Conservation (phyloP, 2,113 vertebrate species). For the Ophthalmolycus amberensis region DNA sequence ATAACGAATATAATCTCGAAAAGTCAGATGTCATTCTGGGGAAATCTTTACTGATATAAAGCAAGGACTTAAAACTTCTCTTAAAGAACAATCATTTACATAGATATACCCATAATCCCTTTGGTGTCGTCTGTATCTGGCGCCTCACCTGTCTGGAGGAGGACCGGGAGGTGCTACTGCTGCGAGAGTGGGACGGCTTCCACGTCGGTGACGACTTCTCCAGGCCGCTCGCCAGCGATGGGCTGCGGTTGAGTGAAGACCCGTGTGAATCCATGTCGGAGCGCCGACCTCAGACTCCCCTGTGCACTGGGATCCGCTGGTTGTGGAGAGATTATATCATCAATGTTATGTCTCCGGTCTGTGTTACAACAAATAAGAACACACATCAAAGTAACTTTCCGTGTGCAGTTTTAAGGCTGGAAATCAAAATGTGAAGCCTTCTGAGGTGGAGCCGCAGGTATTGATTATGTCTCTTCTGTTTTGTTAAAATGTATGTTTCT, state of each 20-base stretch:
- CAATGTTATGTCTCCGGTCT: neutral
- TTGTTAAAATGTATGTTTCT: neutral
- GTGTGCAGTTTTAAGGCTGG: neutral
- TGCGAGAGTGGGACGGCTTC: constrained; percentile 82
- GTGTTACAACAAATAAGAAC: neutral
- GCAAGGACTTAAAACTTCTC: neutral
- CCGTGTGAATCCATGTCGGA: constrained; percentile 70
- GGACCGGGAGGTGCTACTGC: constrained; percentile 85
- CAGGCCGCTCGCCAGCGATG: constrained; percentile 83
- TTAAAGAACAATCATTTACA: neutral
- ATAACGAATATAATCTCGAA: neutral
- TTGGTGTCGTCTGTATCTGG: too few species aligned
- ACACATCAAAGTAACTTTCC: neutral
- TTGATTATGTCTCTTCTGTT: too few species aligned
- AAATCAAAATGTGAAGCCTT: neutral
- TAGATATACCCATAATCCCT: neutral
- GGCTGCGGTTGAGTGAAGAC: constrained; percentile 69
- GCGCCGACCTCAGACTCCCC: constrained; percentile 19
- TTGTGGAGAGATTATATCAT: constrained; percentile 9
- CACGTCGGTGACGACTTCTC: constrained; percentile 80
- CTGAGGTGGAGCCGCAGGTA: neutral
- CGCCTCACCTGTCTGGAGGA: constrained; percentile 82
- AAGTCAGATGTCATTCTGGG: too few species aligned
- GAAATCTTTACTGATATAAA: neutral
- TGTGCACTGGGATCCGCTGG: constrained; percentile 3